A percentile compares a stretch with the other conserved stretches of the same genome.
phyloP scores from a whole-genome alignment of 2,797 vertebrate species.

The Xenops minutus region DNA sequence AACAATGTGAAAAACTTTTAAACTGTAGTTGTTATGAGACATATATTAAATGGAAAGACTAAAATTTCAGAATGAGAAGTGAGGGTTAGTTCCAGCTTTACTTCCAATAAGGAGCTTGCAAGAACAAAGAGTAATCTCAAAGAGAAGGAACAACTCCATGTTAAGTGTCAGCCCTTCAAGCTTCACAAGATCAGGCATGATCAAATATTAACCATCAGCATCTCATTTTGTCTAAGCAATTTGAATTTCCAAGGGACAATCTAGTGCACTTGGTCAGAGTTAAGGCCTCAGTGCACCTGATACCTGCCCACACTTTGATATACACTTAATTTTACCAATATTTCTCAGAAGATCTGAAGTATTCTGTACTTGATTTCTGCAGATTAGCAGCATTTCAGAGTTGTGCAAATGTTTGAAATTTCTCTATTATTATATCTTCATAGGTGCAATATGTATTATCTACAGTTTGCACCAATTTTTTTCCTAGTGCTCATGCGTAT shows the following conservation, averaged over 20 bases:
- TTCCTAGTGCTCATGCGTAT: background rate
- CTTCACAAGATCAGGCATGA: background rate
- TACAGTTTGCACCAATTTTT: background rate
- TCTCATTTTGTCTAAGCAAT: background rate
- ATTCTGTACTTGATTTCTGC: background rate
- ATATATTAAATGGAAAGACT: background rate
- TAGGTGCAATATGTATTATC: background rate
- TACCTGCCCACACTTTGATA: background rate
- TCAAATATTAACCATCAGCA: background rate
- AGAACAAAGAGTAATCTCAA: background rate
- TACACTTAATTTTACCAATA: background rate
- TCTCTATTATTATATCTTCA: background rate
- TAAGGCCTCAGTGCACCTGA: background rate
- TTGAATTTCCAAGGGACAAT: background rate
- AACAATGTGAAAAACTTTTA: background rate
- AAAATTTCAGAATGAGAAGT: background rate
- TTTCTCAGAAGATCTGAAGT: background rate
- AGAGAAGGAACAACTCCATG: background rate
- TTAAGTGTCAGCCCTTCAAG: background rate
- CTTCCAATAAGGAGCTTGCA: background rate
- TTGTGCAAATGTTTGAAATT: background rate
- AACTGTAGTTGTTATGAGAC: background rate
- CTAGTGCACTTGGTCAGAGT: background rate
- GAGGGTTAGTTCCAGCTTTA: background rate
- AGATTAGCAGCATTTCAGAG: background rate